Evolutionary conservation across 1,140 invertebrate genomes (phyloP), one percentile per base, ranked within the genome.

Genomic region (Steinernema feltiae): DNA sequence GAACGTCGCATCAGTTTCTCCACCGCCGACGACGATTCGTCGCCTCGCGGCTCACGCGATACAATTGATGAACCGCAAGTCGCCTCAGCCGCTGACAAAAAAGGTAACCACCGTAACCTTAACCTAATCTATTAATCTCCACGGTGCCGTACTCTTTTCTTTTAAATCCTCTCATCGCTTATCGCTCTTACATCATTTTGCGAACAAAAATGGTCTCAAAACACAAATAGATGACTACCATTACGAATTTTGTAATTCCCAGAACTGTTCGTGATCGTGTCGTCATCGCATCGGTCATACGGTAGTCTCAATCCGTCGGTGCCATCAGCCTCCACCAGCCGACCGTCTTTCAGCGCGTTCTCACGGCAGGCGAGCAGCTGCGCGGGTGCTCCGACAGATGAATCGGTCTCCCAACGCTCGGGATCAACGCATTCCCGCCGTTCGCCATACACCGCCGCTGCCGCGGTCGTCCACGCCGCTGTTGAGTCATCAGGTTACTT

Each of bases 21-120:
- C 15, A 86, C 86, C 7, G 83, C 86, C 12, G 85, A 85, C 46
- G 84, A 86, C 70, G 85, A 86, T 32, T 83, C 79, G 30, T 87
- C 86, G 1, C 86, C 85, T 21, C 76, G 86, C 41, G 86, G 85
- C 18, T 84, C 81, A 12, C 81, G 83, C 70, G 85, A 85, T 74
- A 30, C 83, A 2, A 80, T 77, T 27, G 80, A 79, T 29, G 84
- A 84, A 15, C 80, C 77, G 29, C 80, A 30, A 71, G 29, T 69
- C n/a, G 69, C 69, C 35, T 70, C 41, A 18, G 77, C 75, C 27
- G 72, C 76, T 29, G 82, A 83, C 18, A 83, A 83, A 32, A 84
- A 84, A 84, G 78, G 83, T 80, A 0, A 17, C 72, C 7, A n/a
- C 18, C n/a, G n/a, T n/a, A n/a, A n/a, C n/a, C n/a, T n/a, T n/a